A percentile compares a stretch with the other conserved stretches of the same genome.
phyloP scores from a whole-genome alignment of 2,113 vertebrate species.

The Eleginops maclovinus region DNA sequence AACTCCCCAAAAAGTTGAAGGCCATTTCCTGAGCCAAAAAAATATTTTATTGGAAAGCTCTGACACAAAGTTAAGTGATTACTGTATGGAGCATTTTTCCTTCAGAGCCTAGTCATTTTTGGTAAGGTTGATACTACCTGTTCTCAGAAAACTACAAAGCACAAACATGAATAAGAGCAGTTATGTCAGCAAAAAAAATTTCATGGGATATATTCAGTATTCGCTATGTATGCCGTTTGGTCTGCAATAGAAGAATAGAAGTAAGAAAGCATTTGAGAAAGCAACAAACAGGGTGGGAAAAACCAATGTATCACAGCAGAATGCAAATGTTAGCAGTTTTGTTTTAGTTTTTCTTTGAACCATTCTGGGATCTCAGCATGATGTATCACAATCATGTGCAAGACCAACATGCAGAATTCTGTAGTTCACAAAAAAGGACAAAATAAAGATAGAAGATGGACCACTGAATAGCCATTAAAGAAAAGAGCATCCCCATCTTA shows the following conservation, averaged over 20 bases:
- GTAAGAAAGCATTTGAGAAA: conserved; percentile 6
- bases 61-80: background rate
- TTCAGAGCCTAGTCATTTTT: background rate
- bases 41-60: background rate
- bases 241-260: background rate
- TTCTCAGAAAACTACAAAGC: conserved; percentile 1
- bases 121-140: background rate
- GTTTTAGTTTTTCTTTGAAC: background rate
- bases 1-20: background rate
- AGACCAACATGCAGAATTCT: conserved; percentile 1
- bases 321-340: background rate
- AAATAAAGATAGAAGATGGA: background rate
- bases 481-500: conserved; percentile 11
- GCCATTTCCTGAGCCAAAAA: background rate
- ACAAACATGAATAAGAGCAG: conserved; percentile 2
- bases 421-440: conserved; percentile 12
- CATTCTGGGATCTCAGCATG: conserved; percentile 15
- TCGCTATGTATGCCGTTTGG: background rate
- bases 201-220: conserved; percentile 12
- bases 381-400: conserved; percentile 8
- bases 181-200: conserved; percentile 13
- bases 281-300: background rate
- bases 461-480: conserved; percentile 5
- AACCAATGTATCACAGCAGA: background rate
- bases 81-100: background rate